Conservation (phyloP, 1,140 invertebrate genomes). For the Drosophila persimilis region DNA sequence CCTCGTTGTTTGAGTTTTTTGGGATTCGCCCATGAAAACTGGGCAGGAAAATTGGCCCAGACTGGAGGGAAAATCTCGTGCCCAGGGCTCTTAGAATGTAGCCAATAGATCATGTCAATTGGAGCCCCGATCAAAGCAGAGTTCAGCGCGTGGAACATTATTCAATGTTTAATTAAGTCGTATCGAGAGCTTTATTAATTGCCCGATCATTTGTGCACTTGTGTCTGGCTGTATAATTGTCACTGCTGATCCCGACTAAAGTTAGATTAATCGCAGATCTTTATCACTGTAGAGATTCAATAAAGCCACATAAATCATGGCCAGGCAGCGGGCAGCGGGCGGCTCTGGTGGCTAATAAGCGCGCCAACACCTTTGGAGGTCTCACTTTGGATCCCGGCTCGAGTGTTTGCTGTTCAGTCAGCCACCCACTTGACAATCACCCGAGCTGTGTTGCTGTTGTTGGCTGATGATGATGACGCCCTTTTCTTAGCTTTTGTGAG, state of each 20-base stretch:
- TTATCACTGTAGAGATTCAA: conserved; percentile 53
- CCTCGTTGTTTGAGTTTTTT: background rate
- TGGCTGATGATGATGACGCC: conserved; percentile 56
- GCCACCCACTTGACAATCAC: conserved; percentile 67
- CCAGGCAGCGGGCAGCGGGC: background rate
- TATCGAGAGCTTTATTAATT: conserved; percentile 71
- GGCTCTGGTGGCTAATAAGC: conserved; percentile 65
- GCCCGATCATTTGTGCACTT: conserved; percentile 56
- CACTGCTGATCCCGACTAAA: conserved; percentile 41
- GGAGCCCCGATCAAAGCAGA: conserved; percentile 26
- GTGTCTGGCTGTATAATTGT: background rate
- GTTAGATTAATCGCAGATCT: conserved; percentile 68
- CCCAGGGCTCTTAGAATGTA: conserved; percentile 4
- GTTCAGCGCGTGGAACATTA: conserved; percentile 27
- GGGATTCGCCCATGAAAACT: conserved; percentile 57
- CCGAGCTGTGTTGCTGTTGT: conserved; percentile 33
- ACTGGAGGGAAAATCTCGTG: conserved; percentile 5
- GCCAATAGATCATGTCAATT: conserved; percentile 47
- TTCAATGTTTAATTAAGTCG: conserved; percentile 71
- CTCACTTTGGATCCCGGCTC: conserved; percentile 49
- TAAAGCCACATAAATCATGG: conserved; percentile 54
- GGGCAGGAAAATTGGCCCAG: conserved; percentile 42
- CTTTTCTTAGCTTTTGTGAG: conserved; percentile 71
- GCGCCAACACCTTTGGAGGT: conserved; percentile 73
- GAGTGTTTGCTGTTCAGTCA: conserved; percentile 71